Evolutionary conservation across 2,113 vertebrate genomes (phyloP).

Genomic region (Neotoma lepida): DNA sequence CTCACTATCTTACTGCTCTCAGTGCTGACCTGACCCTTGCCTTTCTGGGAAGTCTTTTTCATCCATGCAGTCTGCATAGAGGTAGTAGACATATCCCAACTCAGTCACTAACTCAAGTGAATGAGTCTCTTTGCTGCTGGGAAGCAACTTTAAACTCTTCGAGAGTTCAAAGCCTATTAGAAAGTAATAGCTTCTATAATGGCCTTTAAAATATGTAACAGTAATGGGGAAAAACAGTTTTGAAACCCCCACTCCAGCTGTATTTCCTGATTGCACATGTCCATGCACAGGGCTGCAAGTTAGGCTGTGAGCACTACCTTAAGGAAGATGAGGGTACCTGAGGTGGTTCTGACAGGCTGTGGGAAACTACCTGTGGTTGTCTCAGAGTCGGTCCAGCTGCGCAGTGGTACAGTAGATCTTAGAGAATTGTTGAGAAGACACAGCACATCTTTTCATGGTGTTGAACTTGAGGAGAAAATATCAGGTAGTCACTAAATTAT

Average conservation of each 20-base stretch:
- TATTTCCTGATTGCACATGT: neutral
- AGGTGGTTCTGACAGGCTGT: neutral
- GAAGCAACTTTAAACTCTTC: neutral
- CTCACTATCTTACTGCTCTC: neutral
- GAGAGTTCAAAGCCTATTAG: neutral
- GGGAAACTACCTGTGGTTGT: neutral
- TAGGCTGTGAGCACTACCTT: neutral
- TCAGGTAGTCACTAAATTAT: slow-evolving; percentile 81
- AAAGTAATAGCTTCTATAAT: neutral
- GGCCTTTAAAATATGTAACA: neutral
- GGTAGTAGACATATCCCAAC: fast-evolving
- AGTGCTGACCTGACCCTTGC: neutral
- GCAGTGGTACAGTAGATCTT: neutral
- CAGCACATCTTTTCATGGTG: slow-evolving; percentile 33
- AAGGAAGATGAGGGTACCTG: neutral
- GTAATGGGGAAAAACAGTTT: neutral
- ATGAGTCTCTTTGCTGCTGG: neutral
- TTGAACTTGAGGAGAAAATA: slow-evolving; percentile 78
- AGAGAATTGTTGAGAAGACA: neutral
- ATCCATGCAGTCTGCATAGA: fast-evolving
- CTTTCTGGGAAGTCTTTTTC: neutral
- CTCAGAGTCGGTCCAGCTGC: neutral
- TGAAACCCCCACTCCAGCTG: neutral
- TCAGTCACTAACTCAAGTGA: neutral
- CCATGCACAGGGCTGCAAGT: neutral